Base-by-base conservation (phyloP, 2,113 vertebrate species). In the Maccullochella peelii region DNA sequence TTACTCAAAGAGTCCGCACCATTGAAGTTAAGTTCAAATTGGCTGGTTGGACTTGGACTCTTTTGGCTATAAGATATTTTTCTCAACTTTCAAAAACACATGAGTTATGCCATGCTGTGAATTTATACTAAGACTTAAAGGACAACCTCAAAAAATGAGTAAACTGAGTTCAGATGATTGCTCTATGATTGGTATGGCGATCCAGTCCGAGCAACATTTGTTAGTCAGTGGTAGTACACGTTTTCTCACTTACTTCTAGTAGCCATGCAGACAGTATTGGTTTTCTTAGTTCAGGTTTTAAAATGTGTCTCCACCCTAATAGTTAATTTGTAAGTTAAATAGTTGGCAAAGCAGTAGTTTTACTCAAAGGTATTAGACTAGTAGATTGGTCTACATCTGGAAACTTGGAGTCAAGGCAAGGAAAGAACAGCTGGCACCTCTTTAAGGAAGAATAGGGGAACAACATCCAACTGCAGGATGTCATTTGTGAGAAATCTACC, bases 401-500 rank as follows among this genome's bases (percentile, higher is more conserved):
- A 33, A 57, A 42, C 63, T 18, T 68, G 8, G n/a, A 47, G 14
- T 21, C 23, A 36, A 52, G n/a, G 10, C 15, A 30, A 40, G 5
- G 11, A 7, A 38, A 50, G 23, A 71, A 66, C 49, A 67, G 73
- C 49, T 78, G 54, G 33, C 23, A 79, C 47, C 27, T 75, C 16
- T 79, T 8, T 4, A 18, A 59, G 25, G 23, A 77, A 10, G 7
- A 9, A 42, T 23, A 44, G n/a, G 36, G 47, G 30, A 68, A 73
- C 69, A 50, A 55, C 4, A 2, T 61, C 52, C 18, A 66, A 58
- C 63, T 59, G 36, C 42, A 49, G 25, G 36, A 80, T 54, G 52
- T 36, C 3, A 57, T 87, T 71, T n/a, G 30, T 44, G 25, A 67
- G 21, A 49, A 74, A 66, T 87, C 66, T 79, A 62, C 71, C 76